Evolutionary conservation across 2,113 vertebrate genomes (phyloP), one percentile per base, ranked within the genome.

Genomic region (Cyprinodon tularosa): DNA sequence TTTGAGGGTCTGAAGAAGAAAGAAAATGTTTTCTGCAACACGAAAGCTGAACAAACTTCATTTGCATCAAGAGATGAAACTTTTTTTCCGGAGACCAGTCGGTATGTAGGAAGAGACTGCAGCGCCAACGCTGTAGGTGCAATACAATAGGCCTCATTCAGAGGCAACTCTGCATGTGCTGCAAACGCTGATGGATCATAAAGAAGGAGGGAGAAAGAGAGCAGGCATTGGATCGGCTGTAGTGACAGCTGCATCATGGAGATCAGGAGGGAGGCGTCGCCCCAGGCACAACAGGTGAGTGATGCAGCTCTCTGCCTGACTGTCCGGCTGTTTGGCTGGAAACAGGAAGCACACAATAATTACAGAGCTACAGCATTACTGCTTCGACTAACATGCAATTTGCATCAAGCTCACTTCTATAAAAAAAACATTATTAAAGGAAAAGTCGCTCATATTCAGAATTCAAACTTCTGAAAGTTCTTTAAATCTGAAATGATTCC

Each of bases 231-330:
- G 66, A 71, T 78, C 29, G 77, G 77, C 74, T 39, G 81, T 50
- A 47, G 60, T 87, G 90, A 92, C 91, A 91, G 90, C 91, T 91
- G 91, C 87, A 75, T 82, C 85, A 90, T 83, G 81, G 84, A 82
- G 84, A 81, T 72, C 60, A 13, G 60, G 82, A 78, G 72, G 76
- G 78, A 60, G 84, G 83, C 10, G 53, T 62, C 53, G 89, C 85
- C 83, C 29, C 67, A 78, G 65, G 80, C 84, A 84, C 81, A 83
- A 90, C 90, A 94, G 93, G 93, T 95, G 90, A 94, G 93, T 81
- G 85, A 84, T 72, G 85, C 82, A 83, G 86, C 73, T 45, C 44
- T 53, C 79, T 68, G 73, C 84, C 71, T 77, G 72, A 79, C 77
- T 22, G 80, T 71, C 68, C 69, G 88, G 80, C 86, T 85, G 88